Evolutionary conservation across 2,888 invertebrate genomes (phyloP).

Genomic region (Adela reaumurella): DNA sequence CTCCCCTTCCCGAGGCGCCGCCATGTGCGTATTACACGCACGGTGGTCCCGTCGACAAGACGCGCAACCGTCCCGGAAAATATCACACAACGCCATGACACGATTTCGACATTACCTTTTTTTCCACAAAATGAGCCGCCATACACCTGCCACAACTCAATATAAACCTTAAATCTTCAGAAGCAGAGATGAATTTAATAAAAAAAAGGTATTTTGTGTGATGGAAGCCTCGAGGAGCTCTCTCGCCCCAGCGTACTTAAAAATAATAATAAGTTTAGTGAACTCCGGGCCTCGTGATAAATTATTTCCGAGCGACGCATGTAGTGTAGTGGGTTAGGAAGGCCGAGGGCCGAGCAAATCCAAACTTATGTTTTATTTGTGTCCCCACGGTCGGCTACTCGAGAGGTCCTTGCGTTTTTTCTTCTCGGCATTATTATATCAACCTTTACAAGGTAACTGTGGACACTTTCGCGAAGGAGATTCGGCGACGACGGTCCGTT

Average conservation of each 20-base stretch:
- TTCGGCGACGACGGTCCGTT: too few relatives aligned
- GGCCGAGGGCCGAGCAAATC: constrained; percentile 13
- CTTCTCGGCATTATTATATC: too few relatives aligned
- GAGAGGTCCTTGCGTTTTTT: too few relatives aligned
- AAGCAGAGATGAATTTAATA: constrained; percentile 18
- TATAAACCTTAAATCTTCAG: constrained; percentile 14
- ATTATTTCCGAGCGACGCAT: constrained; percentile 11
- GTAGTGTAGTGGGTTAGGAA: constrained; percentile 8
- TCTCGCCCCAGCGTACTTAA: constrained; percentile 20
- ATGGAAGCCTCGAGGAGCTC: constrained; percentile 19
- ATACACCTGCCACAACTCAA: not conserved
- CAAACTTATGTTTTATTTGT: constrained; percentile 7
- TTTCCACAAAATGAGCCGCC: constrained; percentile 1
- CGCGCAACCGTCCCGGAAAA: constrained; percentile 25
- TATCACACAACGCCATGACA: constrained; percentile 31
- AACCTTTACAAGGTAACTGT: too few relatives aligned
- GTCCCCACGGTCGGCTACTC: not conserved
- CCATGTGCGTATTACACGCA: constrained; percentile 22
- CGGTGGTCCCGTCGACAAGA: constrained; percentile 6
- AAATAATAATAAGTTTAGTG: constrained; percentile 25
- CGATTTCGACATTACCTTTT: constrained; percentile 8
- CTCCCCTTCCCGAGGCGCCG: constrained; percentile 7
- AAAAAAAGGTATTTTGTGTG: constrained; percentile 31
- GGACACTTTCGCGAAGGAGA: too few relatives aligned
- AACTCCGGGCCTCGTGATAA: constrained; percentile 21